Conservation (phyloP, 2,888 invertebrate species). For the Pasiphila rectangulata region DNA sequence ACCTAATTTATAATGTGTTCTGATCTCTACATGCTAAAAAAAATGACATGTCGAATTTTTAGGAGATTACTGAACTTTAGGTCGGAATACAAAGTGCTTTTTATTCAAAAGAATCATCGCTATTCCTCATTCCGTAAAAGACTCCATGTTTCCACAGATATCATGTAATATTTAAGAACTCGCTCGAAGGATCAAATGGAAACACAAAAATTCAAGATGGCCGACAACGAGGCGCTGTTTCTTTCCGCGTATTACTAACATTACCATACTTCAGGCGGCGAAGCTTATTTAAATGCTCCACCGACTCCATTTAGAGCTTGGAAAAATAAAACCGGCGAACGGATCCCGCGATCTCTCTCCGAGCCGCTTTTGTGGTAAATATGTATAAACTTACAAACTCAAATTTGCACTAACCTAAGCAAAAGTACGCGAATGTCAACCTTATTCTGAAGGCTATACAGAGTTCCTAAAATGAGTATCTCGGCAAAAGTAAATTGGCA, state of each 20-base stretch:
- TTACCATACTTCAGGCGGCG: constrained; percentile 79
- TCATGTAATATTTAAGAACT: constrained; percentile 38
- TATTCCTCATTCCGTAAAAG: constrained; percentile 11
- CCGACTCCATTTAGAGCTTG: constrained; percentile 81
- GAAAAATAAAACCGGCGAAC: constrained; percentile 78
- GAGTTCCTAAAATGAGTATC: constrained; percentile 19
- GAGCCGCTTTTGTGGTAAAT: constrained; percentile 81
- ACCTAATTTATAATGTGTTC: too few relatives aligned
- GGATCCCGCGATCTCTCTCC: constrained; percentile 76
- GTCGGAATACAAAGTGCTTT: constrained; percentile 6
- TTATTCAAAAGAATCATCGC: constrained; percentile 14
- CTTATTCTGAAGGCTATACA: constrained; percentile 35
- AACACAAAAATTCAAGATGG: constrained; percentile 70
- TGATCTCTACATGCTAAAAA: not conserved
- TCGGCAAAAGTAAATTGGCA: constrained; percentile 40
- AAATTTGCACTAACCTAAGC: constrained; percentile 30
- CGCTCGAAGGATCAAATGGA: constrained; percentile 41
- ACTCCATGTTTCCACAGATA: constrained; percentile 27
- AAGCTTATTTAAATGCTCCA: constrained; percentile 81
- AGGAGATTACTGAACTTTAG: not conserved
- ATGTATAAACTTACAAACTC: constrained; percentile 72
- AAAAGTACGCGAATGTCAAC: constrained; percentile 36
- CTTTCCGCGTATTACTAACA: constrained; percentile 77
- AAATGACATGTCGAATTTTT: not conserved
- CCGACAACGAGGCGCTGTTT: constrained; percentile 65